A percentile compares a stretch with the other conserved stretches of the same genome.
These are phyloP conservation scores for Aricia artaxerxes DNA, from an alignment of 2,888 invertebrate species.

Conservation along the genomic window DNA sequence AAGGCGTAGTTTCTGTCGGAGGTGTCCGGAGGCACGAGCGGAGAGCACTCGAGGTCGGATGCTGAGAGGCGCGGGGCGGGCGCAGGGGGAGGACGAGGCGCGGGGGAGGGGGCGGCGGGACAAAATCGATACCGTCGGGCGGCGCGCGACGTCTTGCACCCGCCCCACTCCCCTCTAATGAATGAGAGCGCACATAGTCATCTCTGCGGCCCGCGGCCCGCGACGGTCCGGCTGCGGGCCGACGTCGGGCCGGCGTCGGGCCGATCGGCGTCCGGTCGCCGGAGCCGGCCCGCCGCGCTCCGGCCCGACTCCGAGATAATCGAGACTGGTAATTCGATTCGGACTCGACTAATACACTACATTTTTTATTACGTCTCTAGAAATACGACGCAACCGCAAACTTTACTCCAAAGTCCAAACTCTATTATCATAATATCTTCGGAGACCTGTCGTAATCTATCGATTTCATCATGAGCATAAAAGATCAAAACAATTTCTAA, in stretches of 20 bases:
- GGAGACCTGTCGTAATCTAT: neutral
- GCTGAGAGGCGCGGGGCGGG: slow-evolving; percentile 68
- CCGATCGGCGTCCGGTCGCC: slow-evolving; percentile 52
- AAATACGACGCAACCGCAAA: slow-evolving; percentile 2
- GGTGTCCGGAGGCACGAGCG: slow-evolving; percentile 78
- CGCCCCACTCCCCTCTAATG: slow-evolving; percentile 72
- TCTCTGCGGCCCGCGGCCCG: slow-evolving; percentile 72
- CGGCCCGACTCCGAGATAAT: slow-evolving; percentile 39
- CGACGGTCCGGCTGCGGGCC: slow-evolving; percentile 44
- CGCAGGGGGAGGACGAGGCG: slow-evolving; percentile 55
- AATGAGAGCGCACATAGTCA: slow-evolving; percentile 78
- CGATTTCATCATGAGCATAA: neutral
- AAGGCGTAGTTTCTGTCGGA: slow-evolving; percentile 77
- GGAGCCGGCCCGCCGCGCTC: slow-evolving; percentile 52
- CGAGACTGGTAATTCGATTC: slow-evolving; percentile 4
- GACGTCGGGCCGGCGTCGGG: slow-evolving; percentile 58
- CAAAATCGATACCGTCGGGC: slow-evolving; percentile 80
- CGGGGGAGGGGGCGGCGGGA: slow-evolving; percentile 63
- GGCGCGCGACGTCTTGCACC: slow-evolving; percentile 78
- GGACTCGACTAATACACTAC: slow-evolving; percentile 2
- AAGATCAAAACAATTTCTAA: neutral
- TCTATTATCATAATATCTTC: slow-evolving; percentile 17
- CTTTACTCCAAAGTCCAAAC: neutral
- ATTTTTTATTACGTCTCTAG: neutral
- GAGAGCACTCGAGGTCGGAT: slow-evolving; percentile 80